Base-by-base conservation (phyloP, 2,113 vertebrate species). In the Hippocampus barbouri region DNA sequence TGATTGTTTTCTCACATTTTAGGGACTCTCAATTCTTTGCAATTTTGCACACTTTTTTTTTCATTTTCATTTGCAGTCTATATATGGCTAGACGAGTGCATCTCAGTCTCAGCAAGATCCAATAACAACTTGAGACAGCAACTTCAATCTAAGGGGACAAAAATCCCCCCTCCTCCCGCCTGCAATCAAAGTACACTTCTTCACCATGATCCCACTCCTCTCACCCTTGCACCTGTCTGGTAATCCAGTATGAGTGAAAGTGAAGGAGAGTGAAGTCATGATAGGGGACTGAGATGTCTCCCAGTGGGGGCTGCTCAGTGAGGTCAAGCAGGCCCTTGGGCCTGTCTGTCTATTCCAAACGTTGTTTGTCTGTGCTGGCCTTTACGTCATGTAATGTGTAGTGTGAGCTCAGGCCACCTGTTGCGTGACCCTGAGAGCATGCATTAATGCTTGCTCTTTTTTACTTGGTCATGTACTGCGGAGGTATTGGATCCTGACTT, bases 231-330 rank as follows among this genome's bases (percentile, higher is more conserved):
- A 90, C 85, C 87, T 88, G 87, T 88, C 80, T 40, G 41, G 21
- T 74, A 78, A 82, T 89, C 78, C 63, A 80, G 83, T 88, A 83
- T 85, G 86, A 75, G 78, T 84, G 81, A 86, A 84, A 89, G 77
- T 71, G 69, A 83, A 71, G 56, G 69, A 69, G 75, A 23, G 69
- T 83, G 84, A 80, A 80, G 85, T 85, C 83, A 80, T 75, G 79
- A 69, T 68, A 43, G 78, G 67, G 43, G 73, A 45, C 73, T 73
- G 70, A 79, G 74, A 79, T 79, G 66, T 86, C 73, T 85, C 89
- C 79, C 79, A 57, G 51, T 25, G 75, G 82, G 83, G 74, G 64
- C 75, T 74, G 68, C 73, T 61, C 66, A 38, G 81, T 84, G 75
- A 57, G 79, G 82, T 89, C 85, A 84, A 83, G 82, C 86, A 61